Base-by-base conservation (phyloP, 2,113 vertebrate species). In the Tragelaphus buxtoni region DNA sequence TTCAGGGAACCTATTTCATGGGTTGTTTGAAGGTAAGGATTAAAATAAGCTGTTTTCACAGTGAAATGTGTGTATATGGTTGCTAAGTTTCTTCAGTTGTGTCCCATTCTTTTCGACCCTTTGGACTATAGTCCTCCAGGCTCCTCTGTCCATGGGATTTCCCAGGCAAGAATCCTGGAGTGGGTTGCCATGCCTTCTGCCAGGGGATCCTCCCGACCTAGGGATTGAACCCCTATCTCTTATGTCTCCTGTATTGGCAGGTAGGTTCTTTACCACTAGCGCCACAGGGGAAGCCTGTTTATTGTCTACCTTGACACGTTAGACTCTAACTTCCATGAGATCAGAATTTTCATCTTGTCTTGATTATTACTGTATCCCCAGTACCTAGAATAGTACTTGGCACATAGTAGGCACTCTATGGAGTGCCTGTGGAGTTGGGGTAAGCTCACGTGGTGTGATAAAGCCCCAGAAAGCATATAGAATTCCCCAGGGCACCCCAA, bases 41-140 rank as follows among this genome's bases (percentile, higher is more conserved):
- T 55, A 92, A 97, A 85, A 65, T 69, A 94, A 94, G 53, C 30
- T 56, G 20, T 84, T 93, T 95, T 93, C 91, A 30, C 16, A 81
- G 60, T 90, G 83, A 97, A 96, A 95, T 63, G 65, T 60, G 35
- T 42, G 3, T 26, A 42, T 0, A 3, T 74, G 69, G 18, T 74
- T 74, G 69, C 69, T 42, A 13, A 42, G 39, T 74, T 74, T 39
- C 69, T 74, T 39, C 69, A 42, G 22, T 42, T 42, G 35, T 42
- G 10, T 7, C 22, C 69, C 5, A 74, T 74, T 74, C 39, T 74
- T 74, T 42, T 22, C 1, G 1, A 74, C 39, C 22, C 69, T 74
- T 24, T 26, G 39, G 12, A 42, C 39, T 26, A 12, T 4, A 74
- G 69, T 20, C 22, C 39, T 24, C 69, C 22, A 74, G 39, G 22